These are phyloP conservation scores for Nymphalis c-album DNA, from an alignment of 2,888 invertebrate species.

Conservation along the genomic window DNA sequence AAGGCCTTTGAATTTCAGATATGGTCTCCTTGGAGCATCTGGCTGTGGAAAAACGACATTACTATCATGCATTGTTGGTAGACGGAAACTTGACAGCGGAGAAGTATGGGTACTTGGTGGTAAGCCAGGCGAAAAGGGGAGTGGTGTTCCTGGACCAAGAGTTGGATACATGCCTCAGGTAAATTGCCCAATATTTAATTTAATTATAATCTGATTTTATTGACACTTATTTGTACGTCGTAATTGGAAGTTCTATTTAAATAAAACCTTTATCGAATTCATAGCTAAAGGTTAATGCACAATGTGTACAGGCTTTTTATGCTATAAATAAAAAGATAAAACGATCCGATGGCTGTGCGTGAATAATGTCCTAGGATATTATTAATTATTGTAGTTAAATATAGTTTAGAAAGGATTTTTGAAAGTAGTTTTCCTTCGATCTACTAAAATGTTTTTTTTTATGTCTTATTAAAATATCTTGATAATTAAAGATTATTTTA, in stretches of 20 bases:
- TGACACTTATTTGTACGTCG: no score
- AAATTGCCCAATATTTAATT: constrained; percentile 31
- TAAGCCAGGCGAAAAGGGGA: constrained; percentile 82
- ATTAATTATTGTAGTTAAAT: background rate
- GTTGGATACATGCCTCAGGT: constrained; percentile 96
- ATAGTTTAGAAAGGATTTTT: background rate
- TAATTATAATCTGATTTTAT: no score
- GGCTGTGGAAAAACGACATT: constrained; percentile 96
- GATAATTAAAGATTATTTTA: background rate
- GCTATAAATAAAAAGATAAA: no score
- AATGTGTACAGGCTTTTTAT: no score
- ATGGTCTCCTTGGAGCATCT: constrained; percentile 93
- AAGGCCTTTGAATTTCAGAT: constrained; percentile 73
- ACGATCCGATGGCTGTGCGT: no score
- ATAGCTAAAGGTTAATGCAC: no score
- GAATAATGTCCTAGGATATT: no score
- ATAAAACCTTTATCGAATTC: no score
- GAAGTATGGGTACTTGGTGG: constrained; percentile 88
- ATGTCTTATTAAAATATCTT: background rate
- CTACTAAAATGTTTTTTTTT: background rate
- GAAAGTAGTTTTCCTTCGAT: constrained; percentile 5
- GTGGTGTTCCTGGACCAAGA: constrained; percentile 85
- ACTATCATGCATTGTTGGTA: constrained; percentile 91
- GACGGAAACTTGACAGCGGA: constrained; percentile 86
- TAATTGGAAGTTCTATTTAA: no score